Evolutionary conservation across 2,888 invertebrate genomes (phyloP).

Genomic region (Meiosimyza platycephala): DNA sequence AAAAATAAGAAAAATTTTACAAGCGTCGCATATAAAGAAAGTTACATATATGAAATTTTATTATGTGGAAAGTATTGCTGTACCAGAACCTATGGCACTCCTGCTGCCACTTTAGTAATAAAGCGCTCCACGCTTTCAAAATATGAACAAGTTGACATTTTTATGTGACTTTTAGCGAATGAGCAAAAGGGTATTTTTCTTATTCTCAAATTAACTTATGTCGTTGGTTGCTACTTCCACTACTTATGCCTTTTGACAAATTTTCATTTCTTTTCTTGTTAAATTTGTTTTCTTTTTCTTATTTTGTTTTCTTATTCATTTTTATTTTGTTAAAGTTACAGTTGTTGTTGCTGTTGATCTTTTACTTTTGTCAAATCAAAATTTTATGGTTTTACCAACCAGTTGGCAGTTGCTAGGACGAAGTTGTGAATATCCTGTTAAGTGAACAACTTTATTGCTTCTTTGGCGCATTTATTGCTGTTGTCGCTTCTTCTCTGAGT

Average conservation of each 20-base stretch:
- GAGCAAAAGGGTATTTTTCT: background rate
- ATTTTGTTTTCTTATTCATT: background rate
- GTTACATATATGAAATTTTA: constrained; percentile 12
- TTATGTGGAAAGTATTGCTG: constrained; percentile 19
- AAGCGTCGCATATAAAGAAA: constrained; percentile 12
- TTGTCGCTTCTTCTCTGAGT: background rate
- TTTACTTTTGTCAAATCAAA: constrained; percentile 24
- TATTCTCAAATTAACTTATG: no score
- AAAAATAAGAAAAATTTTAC: background rate
- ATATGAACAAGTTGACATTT: constrained; percentile 57
- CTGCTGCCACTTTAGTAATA: background rate
- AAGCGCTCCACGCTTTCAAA: constrained; percentile 48
- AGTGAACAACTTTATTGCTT: constrained; percentile 21
- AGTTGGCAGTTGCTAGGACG: background rate
- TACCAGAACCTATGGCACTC: background rate
- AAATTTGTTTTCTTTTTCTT: constrained; percentile 25
- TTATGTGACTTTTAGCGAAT: constrained; percentile 48
- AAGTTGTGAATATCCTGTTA: constrained; percentile 24
- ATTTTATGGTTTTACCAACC: constrained; percentile 22
- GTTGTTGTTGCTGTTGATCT: constrained; percentile 27
- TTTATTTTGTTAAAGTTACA: background rate
- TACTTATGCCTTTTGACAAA: no score
- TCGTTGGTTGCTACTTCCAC: background rate
- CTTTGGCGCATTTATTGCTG: constrained; percentile 11
- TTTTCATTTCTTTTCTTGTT: background rate